Evolutionary conservation across 1,140 invertebrate genomes (phyloP), one percentile per base, ranked within the genome.

Genomic region (Macrobrachium rosenbergii): DNA sequence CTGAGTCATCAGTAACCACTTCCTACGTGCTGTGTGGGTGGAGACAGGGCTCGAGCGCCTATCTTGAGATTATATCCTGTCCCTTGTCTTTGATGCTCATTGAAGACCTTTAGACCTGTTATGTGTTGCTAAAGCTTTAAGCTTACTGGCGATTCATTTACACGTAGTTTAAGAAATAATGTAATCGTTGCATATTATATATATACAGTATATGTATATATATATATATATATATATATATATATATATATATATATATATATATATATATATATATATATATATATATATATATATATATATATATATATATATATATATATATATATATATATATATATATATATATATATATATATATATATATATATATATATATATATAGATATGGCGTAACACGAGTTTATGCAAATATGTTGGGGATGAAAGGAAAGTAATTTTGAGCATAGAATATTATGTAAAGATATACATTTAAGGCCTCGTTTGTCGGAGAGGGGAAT

Each of bases 141-240:
- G n/a, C n/a, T n/a, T n/a, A n/a, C n/a, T n/a, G n/a, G n/a, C n/a
- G n/a, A n/a, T n/a, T n/a, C n/a, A n/a, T n/a, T n/a, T n/a, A n/a
- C n/a, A n/a, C n/a, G n/a, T n/a, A n/a, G n/a, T n/a, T n/a, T n/a
- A n/a, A n/a, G n/a, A n/a, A n/a, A n/a, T n/a, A n/a, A n/a, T n/a
- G n/a, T n/a, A n/a, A n/a, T n/a, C n/a, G n/a, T n/a, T n/a, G n/a
- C n/a, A n/a, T n/a, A n/a, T n/a, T 67, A 67, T 23, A 67, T 67
- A 67, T 67, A 67, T 67, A 67, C 21, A 6, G 21, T 67, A 14
- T n/a, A 69, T n/a, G n/a, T n/a, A 69, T n/a, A 69, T n/a, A 69
- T n/a, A 69, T n/a, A 69, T n/a, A 69, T n/a, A 69, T n/a, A 69
- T n/a, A 69, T n/a, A 69, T n/a, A 69, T n/a, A 69, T n/a, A 69